phyloP scores from a whole-genome alignment of 2,888 invertebrate species.

The Epirrhoe tristata region DNA sequence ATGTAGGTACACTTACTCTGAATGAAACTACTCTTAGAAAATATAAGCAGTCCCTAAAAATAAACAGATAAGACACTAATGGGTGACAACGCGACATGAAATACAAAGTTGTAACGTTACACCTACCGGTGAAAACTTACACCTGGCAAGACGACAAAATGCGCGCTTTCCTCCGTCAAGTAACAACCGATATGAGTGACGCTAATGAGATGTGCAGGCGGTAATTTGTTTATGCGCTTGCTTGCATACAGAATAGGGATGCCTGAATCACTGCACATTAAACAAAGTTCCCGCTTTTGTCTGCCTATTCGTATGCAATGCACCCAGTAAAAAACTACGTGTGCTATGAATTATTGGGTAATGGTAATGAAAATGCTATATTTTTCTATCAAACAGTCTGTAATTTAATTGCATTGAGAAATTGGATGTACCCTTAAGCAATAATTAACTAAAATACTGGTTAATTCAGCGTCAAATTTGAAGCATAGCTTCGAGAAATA shows the following conservation, averaged over 20 bases:
- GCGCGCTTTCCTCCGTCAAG: constrained; percentile 34
- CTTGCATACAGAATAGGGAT: constrained; percentile 54
- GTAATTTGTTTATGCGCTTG: constrained; percentile 66
- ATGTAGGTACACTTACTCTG: too few species aligned
- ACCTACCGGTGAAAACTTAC: constrained; percentile 49
- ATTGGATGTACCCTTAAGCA: neutral
- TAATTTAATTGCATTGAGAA: neutral
- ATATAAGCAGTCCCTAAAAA: neutral
- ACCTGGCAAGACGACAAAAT: constrained; percentile 51
- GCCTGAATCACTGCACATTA: constrained; percentile 1
- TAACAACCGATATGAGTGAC: constrained; percentile 50
- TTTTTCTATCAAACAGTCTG: too few species aligned
- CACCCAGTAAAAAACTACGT: too few species aligned
- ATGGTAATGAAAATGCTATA: too few species aligned
- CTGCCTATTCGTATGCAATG: neutral
- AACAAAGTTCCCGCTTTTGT: neutral
- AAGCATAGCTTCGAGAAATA: neutral
- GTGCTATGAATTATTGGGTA: too few species aligned
- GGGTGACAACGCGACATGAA: constrained; percentile 38
- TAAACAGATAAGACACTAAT: constrained; percentile 15
- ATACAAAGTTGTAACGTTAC: constrained; percentile 52
- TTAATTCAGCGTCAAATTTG: neutral
- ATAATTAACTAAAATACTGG: neutral
- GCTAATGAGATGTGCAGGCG: constrained; percentile 64
- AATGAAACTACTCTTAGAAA: neutral